Conservation (phyloP, 1,140 invertebrate genomes). For the Papilio helenus region DNA sequence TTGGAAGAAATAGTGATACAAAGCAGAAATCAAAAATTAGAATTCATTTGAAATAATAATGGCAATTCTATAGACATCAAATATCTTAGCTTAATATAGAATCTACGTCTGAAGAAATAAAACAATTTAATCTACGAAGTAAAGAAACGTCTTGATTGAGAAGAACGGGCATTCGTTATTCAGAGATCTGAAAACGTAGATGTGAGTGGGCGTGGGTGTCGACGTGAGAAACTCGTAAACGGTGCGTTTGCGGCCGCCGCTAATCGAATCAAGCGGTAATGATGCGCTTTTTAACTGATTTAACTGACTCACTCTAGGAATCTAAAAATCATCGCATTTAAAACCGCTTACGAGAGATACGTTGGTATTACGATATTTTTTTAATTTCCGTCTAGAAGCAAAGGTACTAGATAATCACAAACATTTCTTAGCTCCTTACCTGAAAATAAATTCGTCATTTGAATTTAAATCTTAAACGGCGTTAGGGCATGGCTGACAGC, state of each 20-base stretch:
- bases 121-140: constrained; percentile 22
- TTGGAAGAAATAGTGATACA: too few species aligned
- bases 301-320: constrained; percentile 18
- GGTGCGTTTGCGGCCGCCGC: constrained; percentile 18
- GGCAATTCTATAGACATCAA: too few species aligned
- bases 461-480: too few species aligned
- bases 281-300: constrained; percentile 27
- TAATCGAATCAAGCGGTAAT: constrained; percentile 35
- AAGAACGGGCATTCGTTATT: constrained; percentile 45
- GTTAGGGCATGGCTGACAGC: too few species aligned
- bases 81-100: too few species aligned
- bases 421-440: too few species aligned
- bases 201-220: constrained; percentile 43
- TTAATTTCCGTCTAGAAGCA: background rate
- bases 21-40: too few species aligned
- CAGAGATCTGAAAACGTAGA: constrained; percentile 42
- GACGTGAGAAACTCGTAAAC: constrained; percentile 48
- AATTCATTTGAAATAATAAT: too few species aligned
- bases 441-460: too few species aligned
- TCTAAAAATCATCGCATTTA: background rate
- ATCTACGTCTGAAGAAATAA: background rate
- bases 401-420: too few species aligned
- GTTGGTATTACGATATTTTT: background rate
- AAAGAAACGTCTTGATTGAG: constrained; percentile 49
- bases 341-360: background rate